Percentiles rank a stretch among this genome's conserved stretches.
These are phyloP conservation scores for Podarcis muralis DNA, from an alignment of 2,113 vertebrate species.

Conservation along the genomic window DNA sequence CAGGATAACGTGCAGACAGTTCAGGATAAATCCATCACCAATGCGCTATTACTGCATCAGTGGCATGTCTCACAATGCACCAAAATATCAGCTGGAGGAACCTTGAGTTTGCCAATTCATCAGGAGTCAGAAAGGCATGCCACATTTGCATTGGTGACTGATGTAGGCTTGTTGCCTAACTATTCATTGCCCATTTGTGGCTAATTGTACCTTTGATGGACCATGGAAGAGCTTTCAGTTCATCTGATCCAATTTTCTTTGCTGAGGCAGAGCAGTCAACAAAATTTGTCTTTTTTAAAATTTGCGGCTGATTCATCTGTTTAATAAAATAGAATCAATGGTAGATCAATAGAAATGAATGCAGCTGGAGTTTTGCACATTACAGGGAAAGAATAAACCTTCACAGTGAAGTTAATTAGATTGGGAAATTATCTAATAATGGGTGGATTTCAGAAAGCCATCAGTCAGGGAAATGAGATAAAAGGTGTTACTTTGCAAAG, in stretches of 20 bases:
- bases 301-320: background rate
- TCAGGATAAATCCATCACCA: too few relatives aligned
- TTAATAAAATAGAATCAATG: background rate
- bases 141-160: background rate
- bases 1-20: too few relatives aligned
- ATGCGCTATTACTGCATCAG: too few relatives aligned
- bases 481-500: constrained; percentile 40
- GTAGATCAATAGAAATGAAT: background rate
- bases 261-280: background rate
- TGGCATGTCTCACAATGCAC: too few relatives aligned
- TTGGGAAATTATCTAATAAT: constrained; percentile 36
- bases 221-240: background rate
- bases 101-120: background rate
- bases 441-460: constrained; percentile 9
- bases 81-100: too few relatives aligned
- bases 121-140: background rate
- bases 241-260: background rate
- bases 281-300: too few relatives aligned
- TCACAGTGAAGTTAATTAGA: constrained; percentile 35
- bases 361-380: background rate
- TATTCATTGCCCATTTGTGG: background rate
- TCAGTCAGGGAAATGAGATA: constrained; percentile 39
- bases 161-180: background rate
- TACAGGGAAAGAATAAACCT: constrained; percentile 16
- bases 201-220: background rate